Base-by-base conservation (phyloP, 2,113 vertebrate genomes). In the Microtus oregoni region DNA sequence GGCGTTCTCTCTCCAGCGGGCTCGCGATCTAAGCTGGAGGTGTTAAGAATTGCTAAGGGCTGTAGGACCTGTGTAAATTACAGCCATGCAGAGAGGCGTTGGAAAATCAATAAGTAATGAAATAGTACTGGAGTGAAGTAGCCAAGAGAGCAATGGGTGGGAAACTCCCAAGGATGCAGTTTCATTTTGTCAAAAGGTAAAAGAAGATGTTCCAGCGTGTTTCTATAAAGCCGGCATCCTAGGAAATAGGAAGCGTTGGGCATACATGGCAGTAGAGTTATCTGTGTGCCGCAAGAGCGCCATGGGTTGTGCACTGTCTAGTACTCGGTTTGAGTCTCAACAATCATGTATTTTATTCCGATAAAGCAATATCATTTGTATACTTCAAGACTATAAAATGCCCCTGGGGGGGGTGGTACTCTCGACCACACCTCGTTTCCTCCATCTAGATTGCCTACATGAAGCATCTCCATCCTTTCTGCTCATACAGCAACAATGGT, bases 31-130 rank as follows among this genome's bases (percentile, higher is more conserved):
- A 98, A 98, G 98, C 98, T 98, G 96, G 97, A 98, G 98, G 98
- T 98, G 98, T 98, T 98, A 98, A 98, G 98, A 98, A 98, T 98
- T 52, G 97, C 98, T 98, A 98, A 98, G 98, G 98, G 98, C 98
- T 98, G 98, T 97, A 97, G 98, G 98, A 98, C 98, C 98, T 98
- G 98, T 98, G 98, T 98, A 99, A 99, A 99, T 99, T 98, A 99
- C 98, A 99, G 97, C 97, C 98, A 98, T 98, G 98, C 98, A 98
- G 98, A 98, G 98, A 98, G 98, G 98, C 77, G 96, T 97, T 97
- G 98, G 97, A 98, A 99, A 99, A 99, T 99, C 98, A 98, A 99
- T 99, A 99, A 98, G 98, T 99, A 99, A 99, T 99, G 98, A 99
- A 98, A 99, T 98, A 98, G 98, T 98, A 98, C 97, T 98, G 98